Evolutionary conservation across 2,113 vertebrate genomes (phyloP), one percentile per base, ranked within the genome.

Genomic region (Aramus guarauna): DNA sequence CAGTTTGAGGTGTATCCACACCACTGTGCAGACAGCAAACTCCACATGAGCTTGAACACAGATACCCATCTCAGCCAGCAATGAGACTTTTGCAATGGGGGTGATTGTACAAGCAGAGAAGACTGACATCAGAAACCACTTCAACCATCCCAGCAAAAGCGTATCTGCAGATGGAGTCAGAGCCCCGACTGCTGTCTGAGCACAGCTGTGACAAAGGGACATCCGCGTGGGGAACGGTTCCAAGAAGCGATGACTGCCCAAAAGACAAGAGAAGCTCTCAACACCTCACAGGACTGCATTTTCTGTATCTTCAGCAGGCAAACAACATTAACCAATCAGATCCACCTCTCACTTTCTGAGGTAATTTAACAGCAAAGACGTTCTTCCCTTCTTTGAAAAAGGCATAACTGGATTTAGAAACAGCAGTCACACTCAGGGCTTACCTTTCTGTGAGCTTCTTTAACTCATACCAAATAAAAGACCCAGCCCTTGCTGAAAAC

Each of bases 1-100:
- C 9, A 56, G 22, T 14, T n/a, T 32, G 45, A 72, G n/a, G 12
- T 26, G 64, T 59, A 84, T 16, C 72, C 84, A 11, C 53, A 21
- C 1, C 0, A 0, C 52, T 34, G 22, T 9, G 16, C 1, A 47
- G 41, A 82, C 85, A 83, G 20, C 71, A 16, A 77, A 64, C 2
- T 43, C 67, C 62, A 67, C 22, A 8, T 7, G 10, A 15, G 56
- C 43, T 59, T 20, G 16, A 67, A 67, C 43, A 23, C 1, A 34
- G 14, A 58, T 3, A 55, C 18, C 47, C 59, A 66, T 53, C 82
- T 63, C n/a, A 50, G 36, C 6, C 68, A 48, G 48, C 36, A 12
- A 0, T 0, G 52, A 41, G 15, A 12, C 4, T 23, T 32, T 22
- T 47, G 83, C 71, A 55, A 9, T 6, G 41, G 36, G 55, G 16